phyloP scores from a whole-genome alignment of 2,113 vertebrate genomes.

The Indicator indicator region DNA sequence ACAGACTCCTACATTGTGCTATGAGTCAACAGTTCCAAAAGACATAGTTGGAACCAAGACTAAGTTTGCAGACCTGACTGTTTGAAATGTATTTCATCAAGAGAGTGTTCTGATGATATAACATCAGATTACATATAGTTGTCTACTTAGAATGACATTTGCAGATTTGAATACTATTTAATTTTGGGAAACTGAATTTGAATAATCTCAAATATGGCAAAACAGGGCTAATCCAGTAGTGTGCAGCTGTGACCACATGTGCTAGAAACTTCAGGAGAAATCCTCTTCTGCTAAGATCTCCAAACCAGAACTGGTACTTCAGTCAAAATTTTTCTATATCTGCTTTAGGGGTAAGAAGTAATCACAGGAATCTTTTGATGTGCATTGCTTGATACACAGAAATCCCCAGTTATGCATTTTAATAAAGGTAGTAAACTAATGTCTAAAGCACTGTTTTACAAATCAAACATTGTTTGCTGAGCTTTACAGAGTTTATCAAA shows the following conservation, averaged over 20 bases:
- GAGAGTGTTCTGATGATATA: background rate
- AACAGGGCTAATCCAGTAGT: background rate
- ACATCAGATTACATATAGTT: background rate
- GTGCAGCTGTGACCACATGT: background rate
- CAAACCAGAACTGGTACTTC: background rate
- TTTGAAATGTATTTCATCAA: background rate
- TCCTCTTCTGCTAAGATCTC: background rate
- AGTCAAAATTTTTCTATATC: background rate
- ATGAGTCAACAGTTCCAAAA: background rate
- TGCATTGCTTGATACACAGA: background rate
- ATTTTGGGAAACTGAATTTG: background rate
- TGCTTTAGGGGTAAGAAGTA: background rate
- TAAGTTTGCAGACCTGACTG: background rate
- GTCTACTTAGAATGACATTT: background rate
- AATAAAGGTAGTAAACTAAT: background rate
- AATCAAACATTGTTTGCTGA: background rate
- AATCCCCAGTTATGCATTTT: background rate
- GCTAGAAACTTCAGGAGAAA: background rate
- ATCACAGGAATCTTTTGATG: background rate
- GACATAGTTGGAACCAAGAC: background rate
- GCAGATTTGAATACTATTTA: background rate
- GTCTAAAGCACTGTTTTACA: background rate
- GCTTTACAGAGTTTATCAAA: constrained; percentile 13
- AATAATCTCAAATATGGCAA: background rate
- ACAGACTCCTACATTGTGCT: background rate